Evolutionary conservation across 2,113 vertebrate genomes (phyloP), one percentile per base, ranked within the genome.

Genomic region (Sus scrofa): DNA sequence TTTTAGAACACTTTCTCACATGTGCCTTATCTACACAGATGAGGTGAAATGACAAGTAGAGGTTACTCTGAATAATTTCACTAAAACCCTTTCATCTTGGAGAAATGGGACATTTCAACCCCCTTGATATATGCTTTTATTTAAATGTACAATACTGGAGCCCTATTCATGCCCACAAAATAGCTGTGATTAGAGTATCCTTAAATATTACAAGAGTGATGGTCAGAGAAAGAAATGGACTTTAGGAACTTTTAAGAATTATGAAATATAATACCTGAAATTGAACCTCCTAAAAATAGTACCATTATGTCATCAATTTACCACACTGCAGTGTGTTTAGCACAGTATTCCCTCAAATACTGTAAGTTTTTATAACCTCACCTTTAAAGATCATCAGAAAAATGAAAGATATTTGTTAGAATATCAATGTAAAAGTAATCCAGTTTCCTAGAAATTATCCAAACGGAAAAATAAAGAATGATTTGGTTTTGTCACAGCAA

Each of bases 361-460:
- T 44, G 4, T 54, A 11, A 22, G 2, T 58, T 92, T 79, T 92
- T 75, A 86, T 44, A 86, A 37, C 13, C 8, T 56, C 20, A 70
- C 7, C 14, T 94, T 89, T 68, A 82, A 91, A 37, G 20, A 37
- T 84, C 44, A 52, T 52, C 11, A 84, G 22, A 58, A 60, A 75
- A 88, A 34, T 79, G 94, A 84, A 75, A 84, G 20, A 27, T 7
- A 0, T 60, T 56, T 91, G 15, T 86, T 92, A 92, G 22, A 89
- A 73, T 88, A 74, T 92, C 12, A 44, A 27, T 91, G 12, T 32
- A 86, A 71, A 87, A 32, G 3, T 77, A 4, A 77, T 58, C 89
- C 83, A 97, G 95, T 62, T 96, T 83, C 85, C 19, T 95, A 65
- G 4, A 7, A 22, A 58, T 65, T 79, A 77, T 85, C 84, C 56